Base-by-base conservation (phyloP, 1,140 invertebrate genomes). In the Drosophila santomea region DNA sequence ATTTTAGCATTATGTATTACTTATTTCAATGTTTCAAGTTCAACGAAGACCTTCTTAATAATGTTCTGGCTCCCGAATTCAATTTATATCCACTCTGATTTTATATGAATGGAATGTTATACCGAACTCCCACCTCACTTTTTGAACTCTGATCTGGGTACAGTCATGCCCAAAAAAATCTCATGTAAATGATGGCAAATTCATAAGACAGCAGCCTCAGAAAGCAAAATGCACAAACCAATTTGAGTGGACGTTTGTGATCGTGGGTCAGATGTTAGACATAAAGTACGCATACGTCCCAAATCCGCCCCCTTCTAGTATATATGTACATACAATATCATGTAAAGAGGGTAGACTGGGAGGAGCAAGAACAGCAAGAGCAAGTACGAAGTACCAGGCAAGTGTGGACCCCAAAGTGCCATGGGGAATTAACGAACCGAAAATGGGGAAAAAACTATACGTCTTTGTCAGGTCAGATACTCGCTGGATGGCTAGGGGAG, bases 381-480 rank as follows among this genome's bases (percentile, higher is more conserved):
- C 36, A 58, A 80, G 60, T 73, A 59, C 56, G 57, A 64, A 80
- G 60, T 73, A 59, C 52, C 60, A 60, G 68, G 68, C 51, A 60
- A 72, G 61, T 54, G 38, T 45, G 77, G 56, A 63, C 75, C 67
- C 82, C 66, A 79, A 82, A 86, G 84, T 83, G 80, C 72, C 68
- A 80, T 83, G 75, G 51, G 74, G 64, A 85, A 85, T 86, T 85
- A 85, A 85, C 78, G 50, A 74, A 77, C 66, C 63, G 57, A 84
- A 45, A 73, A 73, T 60, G 67, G 57, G 67, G 39, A 78, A 80
- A 66, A 82, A 82, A 79, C 75, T 76, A 88, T 88, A 86, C 71
- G 77, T 88, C 84, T 88, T 89, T 64, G 71, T 88, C 78, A 79
- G 71, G 50, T 5, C 55, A 50, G 59, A 59, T 23, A 11, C 39